Conservation (phyloP, 2,113 vertebrate species). For the Callipepla squamata region DNA sequence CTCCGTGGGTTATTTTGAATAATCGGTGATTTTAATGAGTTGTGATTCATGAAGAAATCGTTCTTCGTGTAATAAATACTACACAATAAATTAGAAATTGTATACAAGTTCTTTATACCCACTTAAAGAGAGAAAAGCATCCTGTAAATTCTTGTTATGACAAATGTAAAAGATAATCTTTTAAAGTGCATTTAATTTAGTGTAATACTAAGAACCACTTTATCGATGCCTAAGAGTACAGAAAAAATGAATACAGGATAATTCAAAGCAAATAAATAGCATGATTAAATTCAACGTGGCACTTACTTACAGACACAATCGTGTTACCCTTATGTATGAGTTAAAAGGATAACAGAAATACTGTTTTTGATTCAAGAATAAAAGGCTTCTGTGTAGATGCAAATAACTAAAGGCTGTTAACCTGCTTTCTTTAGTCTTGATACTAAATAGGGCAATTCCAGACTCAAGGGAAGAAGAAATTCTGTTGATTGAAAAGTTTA, state of each 20-base stretch:
- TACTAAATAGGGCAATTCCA: background rate
- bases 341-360: constrained; percentile 67
- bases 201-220: constrained; percentile 66
- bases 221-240: constrained; percentile 62
- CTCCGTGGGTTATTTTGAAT: constrained; percentile 65
- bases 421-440: constrained; percentile 14
- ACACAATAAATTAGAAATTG: constrained; percentile 76
- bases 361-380: constrained; percentile 67
- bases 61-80: constrained; percentile 71
- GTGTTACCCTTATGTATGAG: constrained; percentile 34
- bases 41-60: constrained; percentile 73
- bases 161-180: constrained; percentile 77
- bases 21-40: constrained; percentile 74
- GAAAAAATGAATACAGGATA: constrained; percentile 68
- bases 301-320: constrained; percentile 71
- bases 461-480: constrained; percentile 18
- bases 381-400: constrained; percentile 34
- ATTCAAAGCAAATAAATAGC: constrained; percentile 78
- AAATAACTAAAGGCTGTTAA: constrained; percentile 61
- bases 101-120: constrained; percentile 68
- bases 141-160: constrained; percentile 77
- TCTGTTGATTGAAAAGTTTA: constrained; percentile 40
- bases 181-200: constrained; percentile 76
- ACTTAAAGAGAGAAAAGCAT: constrained; percentile 70
- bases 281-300: constrained; percentile 71